Percentiles rank a stretch among this genome's conserved stretches.
Conservation (phyloP, 2,888 invertebrate genomes). For the Blera fallax region DNA sequence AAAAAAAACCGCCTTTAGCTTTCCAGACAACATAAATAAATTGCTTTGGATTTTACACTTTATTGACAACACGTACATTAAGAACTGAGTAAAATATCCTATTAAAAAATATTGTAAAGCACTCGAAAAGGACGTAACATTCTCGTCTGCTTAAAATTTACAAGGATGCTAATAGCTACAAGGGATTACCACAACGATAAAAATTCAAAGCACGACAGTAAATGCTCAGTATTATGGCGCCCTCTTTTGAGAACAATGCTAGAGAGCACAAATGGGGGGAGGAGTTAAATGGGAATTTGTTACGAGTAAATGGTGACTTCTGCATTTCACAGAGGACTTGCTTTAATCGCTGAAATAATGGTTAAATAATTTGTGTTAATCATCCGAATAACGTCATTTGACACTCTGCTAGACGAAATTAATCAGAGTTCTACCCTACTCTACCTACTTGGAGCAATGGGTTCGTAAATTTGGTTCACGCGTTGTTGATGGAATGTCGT, state of each 20-base stretch:
- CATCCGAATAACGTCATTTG: slow-evolving; percentile 17
- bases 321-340: neutral
- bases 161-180: slow-evolving; percentile 26
- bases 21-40: slow-evolving; percentile 1
- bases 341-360: slow-evolving; percentile 12
- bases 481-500: neutral
- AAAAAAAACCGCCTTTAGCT: neutral
- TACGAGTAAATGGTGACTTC: neutral
- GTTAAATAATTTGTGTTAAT: slow-evolving; percentile 36
- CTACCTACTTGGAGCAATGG: neutral
- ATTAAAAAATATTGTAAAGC: neutral
- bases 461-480: neutral
- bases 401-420: neutral
- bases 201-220: slow-evolving; percentile 1
- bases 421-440: neutral
- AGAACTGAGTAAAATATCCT: neutral
- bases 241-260: neutral
- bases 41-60: neutral
- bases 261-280: neutral
- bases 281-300: neutral
- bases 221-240: neutral
- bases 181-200: slow-evolving; percentile 29
- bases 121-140: neutral
- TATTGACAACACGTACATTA: slow-evolving; percentile 12
- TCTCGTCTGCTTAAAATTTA: neutral